Percentiles rank a stretch among this genome's conserved stretches.
Conservation (phyloP, 2,797 vertebrate genomes). For the Lutra lutra region DNA sequence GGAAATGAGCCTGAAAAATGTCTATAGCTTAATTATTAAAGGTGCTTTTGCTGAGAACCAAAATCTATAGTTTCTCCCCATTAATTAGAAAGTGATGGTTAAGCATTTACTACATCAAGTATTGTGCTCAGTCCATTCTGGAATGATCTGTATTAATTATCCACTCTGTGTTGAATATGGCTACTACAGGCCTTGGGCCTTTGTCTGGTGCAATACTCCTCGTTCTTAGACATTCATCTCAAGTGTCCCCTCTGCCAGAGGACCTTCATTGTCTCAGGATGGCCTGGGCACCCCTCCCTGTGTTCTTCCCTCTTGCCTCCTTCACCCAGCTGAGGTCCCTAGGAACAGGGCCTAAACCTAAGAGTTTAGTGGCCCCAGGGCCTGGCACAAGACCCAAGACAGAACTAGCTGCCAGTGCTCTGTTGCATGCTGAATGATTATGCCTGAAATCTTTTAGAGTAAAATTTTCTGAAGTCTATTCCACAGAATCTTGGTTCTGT, state of each 20-base stretch:
- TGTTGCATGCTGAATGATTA: not conserved
- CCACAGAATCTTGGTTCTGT: not conserved
- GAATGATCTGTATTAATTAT: not conserved
- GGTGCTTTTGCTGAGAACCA: conserved; percentile 63
- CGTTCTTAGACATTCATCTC: not conserved
- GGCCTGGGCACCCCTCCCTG: not conserved
- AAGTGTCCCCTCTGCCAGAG: not conserved
- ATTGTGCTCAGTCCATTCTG: not conserved
- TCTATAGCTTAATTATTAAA: conserved; percentile 75
- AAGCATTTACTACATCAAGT: conserved; percentile 11
- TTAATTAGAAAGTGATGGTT: conserved; percentile 64
- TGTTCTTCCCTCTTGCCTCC: not conserved
- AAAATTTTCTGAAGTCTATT: not conserved
- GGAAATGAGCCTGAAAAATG: conserved; percentile 74
- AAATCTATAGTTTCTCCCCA: conserved; percentile 49
- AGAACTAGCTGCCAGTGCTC: not conserved
- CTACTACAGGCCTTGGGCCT: not conserved
- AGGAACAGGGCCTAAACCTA: not conserved
- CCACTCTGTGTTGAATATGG: not conserved
- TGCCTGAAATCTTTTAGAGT: not conserved
- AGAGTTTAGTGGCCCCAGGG: not conserved
- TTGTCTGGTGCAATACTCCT: not conserved
- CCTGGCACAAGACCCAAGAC: not conserved
- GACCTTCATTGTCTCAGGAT: not conserved
- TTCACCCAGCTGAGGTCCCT: not conserved